These are phyloP conservation scores for Coelinius sp. DNA, from an alignment of 2,888 invertebrate species.

Conservation along the genomic window DNA sequence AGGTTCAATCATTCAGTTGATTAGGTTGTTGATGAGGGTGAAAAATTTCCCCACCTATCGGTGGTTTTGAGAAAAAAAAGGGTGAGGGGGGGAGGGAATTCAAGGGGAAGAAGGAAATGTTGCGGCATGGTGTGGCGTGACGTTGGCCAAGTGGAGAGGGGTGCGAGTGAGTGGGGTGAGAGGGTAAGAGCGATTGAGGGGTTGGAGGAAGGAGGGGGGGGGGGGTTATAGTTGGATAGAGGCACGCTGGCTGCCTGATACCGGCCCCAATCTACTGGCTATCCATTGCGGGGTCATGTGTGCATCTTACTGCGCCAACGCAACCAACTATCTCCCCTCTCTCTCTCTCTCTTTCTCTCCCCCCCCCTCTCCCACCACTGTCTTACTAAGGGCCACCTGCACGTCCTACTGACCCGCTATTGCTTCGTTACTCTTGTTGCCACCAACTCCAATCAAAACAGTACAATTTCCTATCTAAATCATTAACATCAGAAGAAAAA, in stretches of 20 bases:
- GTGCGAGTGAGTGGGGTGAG: slow-evolving; percentile 1
- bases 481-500: not conserved
- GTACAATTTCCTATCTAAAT: not conserved
- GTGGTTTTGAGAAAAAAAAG: not conserved
- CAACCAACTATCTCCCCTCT: slow-evolving; percentile 19
- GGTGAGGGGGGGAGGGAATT: not conserved
- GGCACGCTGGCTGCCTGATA: slow-evolving; percentile 35
- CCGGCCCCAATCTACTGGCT: slow-evolving; percentile 36
- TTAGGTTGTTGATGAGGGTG: slow-evolving; percentile 2
- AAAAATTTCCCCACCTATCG: not conserved
- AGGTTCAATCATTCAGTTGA: slow-evolving; percentile 8
- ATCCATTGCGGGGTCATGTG: slow-evolving; percentile 37
- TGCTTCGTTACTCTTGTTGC: slow-evolving; percentile 43
- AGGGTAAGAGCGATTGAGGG: not conserved
- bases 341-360: slow-evolving; percentile 25
- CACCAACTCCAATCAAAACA: slow-evolving; percentile 40
- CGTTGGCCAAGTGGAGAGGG: slow-evolving; percentile 21
- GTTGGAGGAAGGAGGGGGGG: not conserved
- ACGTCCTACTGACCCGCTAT: slow-evolving; percentile 42
- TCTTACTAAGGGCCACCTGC: not conserved
- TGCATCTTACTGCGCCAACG: not conserved
- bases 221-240: slow-evolving; percentile 30
- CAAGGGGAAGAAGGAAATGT: slow-evolving; percentile 1
- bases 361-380: not conserved
- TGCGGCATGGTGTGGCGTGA: slow-evolving; percentile 32